Conservation (phyloP, 2,797 vertebrate species). For the Echeneis naucrates region DNA sequence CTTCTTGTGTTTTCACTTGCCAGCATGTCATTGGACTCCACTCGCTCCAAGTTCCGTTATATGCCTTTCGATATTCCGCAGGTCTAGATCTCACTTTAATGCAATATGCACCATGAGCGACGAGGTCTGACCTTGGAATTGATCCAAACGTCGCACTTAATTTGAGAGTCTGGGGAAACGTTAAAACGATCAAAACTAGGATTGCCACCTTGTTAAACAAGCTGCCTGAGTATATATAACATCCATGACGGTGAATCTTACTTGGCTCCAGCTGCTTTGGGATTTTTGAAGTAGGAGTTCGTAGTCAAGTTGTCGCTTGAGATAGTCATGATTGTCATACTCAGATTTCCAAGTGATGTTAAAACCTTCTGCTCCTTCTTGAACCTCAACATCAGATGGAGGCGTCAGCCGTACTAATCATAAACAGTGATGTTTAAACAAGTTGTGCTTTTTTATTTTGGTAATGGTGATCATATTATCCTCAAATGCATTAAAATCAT, state of each 20-base stretch:
- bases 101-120: constrained; percentile 34
- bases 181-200: background rate
- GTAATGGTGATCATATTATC: background rate
- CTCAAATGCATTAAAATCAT: background rate
- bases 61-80: accelerated
- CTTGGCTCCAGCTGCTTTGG: background rate
- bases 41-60: accelerated
- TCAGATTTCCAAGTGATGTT: constrained; percentile 60
- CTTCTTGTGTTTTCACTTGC: constrained; percentile 28
- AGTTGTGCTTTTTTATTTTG: too few species aligned
- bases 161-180: constrained; percentile 24
- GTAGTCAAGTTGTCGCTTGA: constrained; percentile 4
- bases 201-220: background rate
- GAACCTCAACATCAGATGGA: constrained; percentile 41
- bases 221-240: background rate
- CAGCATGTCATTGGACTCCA: constrained; percentile 61
- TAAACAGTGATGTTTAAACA: constrained; percentile 33
- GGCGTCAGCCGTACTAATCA: constrained; percentile 68
- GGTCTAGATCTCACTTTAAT: constrained; percentile 46
- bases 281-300: constrained; percentile 44
- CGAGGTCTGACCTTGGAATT: background rate
- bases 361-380: constrained; percentile 5
- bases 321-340: accelerated
- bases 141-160: accelerated
- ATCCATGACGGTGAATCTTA: constrained; percentile 19